Conservation (phyloP, 2,888 invertebrate genomes). For the Balanococcus diminutus region DNA sequence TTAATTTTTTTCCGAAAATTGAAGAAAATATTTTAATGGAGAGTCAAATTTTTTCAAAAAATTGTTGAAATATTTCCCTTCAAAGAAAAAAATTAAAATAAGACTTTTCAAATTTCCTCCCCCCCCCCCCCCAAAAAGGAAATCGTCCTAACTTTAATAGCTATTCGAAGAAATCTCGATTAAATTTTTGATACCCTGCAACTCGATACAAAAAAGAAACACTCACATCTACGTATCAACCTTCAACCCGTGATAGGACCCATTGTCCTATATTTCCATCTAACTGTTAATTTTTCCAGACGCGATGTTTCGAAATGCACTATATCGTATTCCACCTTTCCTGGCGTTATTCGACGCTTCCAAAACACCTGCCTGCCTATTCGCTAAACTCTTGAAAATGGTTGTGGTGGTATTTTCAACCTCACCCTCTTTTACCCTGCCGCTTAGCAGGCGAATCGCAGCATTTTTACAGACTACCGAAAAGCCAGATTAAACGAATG, state of each 20-base stretch:
- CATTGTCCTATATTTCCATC: slow-evolving; percentile 14
- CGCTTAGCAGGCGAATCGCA: neutral
- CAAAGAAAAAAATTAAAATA: too few relatives aligned
- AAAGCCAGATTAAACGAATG: neutral
- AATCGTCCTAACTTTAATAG: neutral
- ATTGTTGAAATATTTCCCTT: too few relatives aligned
- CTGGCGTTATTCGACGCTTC: neutral
- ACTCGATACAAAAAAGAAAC: neutral
- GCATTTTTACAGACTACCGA: neutral
- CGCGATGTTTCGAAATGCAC: slow-evolving; percentile 6
- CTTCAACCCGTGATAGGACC: neutral
- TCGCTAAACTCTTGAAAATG: neutral
- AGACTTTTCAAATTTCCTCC: too few relatives aligned
- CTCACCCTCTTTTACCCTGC: neutral
- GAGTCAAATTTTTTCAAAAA: too few relatives aligned
- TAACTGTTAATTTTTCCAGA: slow-evolving; percentile 11
- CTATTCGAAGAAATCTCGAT: neutral
- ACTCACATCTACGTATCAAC: neutral
- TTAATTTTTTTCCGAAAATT: too few relatives aligned
- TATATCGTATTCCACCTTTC: neutral
- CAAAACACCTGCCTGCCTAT: neutral
- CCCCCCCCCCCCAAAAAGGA: too few relatives aligned
- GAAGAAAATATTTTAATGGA: too few relatives aligned
- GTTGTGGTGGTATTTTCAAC: neutral
- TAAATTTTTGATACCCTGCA: neutral